Evolutionary conservation across 2,888 invertebrate genomes (phyloP).

Genomic region (Andrena bucephala): DNA sequence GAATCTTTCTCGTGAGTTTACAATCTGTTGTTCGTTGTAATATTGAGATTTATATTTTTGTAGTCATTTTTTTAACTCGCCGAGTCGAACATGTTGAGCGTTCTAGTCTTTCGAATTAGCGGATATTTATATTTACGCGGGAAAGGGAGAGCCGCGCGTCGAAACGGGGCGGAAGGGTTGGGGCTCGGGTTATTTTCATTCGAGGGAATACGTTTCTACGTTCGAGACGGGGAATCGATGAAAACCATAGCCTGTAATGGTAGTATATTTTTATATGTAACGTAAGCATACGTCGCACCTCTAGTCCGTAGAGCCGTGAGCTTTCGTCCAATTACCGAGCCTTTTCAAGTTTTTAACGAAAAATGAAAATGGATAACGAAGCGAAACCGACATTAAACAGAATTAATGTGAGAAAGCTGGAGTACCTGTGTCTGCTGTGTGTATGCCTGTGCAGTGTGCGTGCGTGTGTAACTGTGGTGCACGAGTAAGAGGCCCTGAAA

Average conservation of each 20-base stretch:
- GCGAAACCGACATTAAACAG: slow-evolving; percentile 1
- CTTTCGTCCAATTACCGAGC: slow-evolving; percentile 58
- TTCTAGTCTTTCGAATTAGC: slow-evolving; percentile 23
- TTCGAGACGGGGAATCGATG: slow-evolving; percentile 36
- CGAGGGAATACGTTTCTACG: slow-evolving; percentile 39
- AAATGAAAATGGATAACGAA: background rate
- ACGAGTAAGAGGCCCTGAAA: background rate
- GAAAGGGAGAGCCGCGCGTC: background rate
- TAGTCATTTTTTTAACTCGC: background rate
- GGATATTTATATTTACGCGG: background rate
- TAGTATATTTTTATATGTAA: slow-evolving; percentile 68
- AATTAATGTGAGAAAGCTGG: slow-evolving; percentile 5
- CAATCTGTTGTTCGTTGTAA: slow-evolving; percentile 8
- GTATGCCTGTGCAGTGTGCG: background rate
- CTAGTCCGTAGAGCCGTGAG: slow-evolving; percentile 68
- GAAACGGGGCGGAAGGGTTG: background rate
- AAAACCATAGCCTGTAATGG: slow-evolving; percentile 43
- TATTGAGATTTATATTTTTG: slow-evolving; percentile 14
- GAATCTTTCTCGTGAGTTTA: background rate
- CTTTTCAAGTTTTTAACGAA: slow-evolving; percentile 38
- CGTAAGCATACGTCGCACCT: slow-evolving; percentile 57
- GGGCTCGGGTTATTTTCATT: background rate
- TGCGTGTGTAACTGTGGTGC: background rate
- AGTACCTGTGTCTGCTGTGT: background rate
- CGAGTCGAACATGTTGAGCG: background rate